Evolutionary conservation across 1,140 invertebrate species (phyloP).

Genomic region (Drosophila neocordata): DNA sequence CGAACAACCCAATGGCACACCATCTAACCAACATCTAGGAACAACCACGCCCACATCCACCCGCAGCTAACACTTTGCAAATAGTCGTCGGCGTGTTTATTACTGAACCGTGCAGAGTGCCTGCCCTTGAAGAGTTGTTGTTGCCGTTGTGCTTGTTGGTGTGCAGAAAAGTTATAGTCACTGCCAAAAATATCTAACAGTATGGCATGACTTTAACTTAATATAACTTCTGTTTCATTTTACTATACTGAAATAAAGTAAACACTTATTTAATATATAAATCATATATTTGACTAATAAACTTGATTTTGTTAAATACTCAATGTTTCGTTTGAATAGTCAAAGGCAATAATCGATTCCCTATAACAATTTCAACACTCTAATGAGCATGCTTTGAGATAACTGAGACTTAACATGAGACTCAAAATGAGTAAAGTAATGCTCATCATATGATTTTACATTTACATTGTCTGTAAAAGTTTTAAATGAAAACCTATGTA

Average conservation of each 20-base stretch:
- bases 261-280: not conserved
- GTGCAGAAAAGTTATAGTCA: slow-evolving; percentile 11
- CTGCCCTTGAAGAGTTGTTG: slow-evolving; percentile 32
- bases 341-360: too few relatives aligned
- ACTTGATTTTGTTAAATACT: too few relatives aligned
- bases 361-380: too few relatives aligned
- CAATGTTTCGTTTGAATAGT: too few relatives aligned
- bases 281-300: not conserved
- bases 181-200: not conserved
- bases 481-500: too few relatives aligned
- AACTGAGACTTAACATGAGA: too few relatives aligned
- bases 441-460: too few relatives aligned
- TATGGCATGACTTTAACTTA: not conserved
- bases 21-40: slow-evolving; percentile 10
- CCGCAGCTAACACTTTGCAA: slow-evolving; percentile 62
- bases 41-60: slow-evolving; percentile 15
- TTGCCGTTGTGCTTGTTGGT: not conserved
- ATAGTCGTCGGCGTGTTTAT: slow-evolving; percentile 69
- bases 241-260: not conserved
- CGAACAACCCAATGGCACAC: slow-evolving; percentile 23
- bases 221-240: not conserved
- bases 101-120: slow-evolving; percentile 53
- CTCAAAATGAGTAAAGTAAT: too few relatives aligned
- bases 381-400: too few relatives aligned
- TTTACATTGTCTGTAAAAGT: too few relatives aligned